phyloP scores from a whole-genome alignment of 2,888 invertebrate species.

The Mesodorylaimus sp. region DNA sequence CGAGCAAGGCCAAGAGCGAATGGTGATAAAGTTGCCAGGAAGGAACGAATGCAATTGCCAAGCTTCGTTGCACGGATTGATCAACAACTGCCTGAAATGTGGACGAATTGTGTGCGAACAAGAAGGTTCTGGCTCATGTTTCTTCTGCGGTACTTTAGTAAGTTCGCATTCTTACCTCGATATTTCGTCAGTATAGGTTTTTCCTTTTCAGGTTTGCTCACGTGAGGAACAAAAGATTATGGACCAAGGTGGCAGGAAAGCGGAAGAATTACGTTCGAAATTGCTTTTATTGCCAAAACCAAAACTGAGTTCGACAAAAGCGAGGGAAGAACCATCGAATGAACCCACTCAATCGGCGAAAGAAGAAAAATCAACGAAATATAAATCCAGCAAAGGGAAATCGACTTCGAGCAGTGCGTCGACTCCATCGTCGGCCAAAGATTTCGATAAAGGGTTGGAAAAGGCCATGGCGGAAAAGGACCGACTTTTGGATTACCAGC shows the following conservation, averaged over 20 bases:
- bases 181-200: constrained; percentile 14
- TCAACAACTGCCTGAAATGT: constrained; percentile 81
- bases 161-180: background rate
- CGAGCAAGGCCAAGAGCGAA: background rate
- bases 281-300: constrained; percentile 47
- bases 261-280: constrained; percentile 18
- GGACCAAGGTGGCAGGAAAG: constrained; percentile 2
- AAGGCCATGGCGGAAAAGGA: constrained; percentile 59
- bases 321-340: too few species aligned
- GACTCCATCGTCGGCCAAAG: background rate
- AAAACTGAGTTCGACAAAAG: constrained; percentile 47
- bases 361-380: constrained; percentile 45
- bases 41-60: constrained; percentile 76
- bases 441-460: constrained; percentile 40
- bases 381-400: constrained; percentile 28
- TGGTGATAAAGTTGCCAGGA: constrained; percentile 36
- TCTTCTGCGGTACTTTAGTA: constrained; percentile 72
- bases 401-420: constrained; percentile 19
- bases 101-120: constrained; percentile 84
- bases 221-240: constrained; percentile 9
- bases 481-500: constrained; percentile 61
- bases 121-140: constrained; percentile 89
- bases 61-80: constrained; percentile 64
- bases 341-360: too few species aligned
- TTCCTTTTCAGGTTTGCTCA: constrained; percentile 9